These are phyloP conservation scores for Leucoraja erinaceus DNA, from an alignment of 2,113 vertebrate genomes.

Conservation along the genomic window DNA sequence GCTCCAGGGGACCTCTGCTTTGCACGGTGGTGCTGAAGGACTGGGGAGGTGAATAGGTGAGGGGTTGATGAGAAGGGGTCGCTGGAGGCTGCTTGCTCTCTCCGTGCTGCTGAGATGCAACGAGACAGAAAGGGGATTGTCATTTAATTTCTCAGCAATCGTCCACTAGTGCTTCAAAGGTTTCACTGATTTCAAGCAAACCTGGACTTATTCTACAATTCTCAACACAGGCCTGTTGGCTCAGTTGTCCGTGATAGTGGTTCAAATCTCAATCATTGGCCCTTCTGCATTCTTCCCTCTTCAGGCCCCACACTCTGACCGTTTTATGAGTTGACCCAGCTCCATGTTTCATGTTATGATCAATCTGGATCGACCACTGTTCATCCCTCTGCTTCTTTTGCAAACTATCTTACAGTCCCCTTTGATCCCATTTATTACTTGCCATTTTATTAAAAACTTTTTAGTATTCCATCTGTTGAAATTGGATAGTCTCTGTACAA, in stretches of 20 bases:
- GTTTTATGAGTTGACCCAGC: too few species aligned
- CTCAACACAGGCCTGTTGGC: neutral
- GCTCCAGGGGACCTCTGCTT: conserved; percentile 79
- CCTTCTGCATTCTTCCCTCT: neutral
- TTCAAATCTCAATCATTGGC: neutral
- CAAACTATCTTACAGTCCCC: neutral
- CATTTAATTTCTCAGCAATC: neutral
- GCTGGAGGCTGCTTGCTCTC: conserved; percentile 49
- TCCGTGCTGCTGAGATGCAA: conserved; percentile 40
- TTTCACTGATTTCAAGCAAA: neutral
- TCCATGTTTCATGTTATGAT: too few species aligned
- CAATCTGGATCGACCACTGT: neutral
- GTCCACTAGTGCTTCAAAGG: neutral
- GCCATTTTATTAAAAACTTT: neutral
- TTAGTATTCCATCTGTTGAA: neutral
- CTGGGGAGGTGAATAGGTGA: conserved; percentile 61
- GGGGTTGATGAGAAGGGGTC: conserved; percentile 56
- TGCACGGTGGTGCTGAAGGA: conserved; percentile 61
- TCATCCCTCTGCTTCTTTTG: neutral
- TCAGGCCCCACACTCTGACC: too few species aligned
- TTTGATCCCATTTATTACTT: neutral
- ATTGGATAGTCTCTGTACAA: too few species aligned
- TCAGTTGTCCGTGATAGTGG: neutral
- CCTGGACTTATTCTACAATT: neutral
- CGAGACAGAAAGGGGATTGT: neutral